These are phyloP conservation scores for Bubo bubo DNA, from an alignment of 2,113 vertebrate species.

Conservation along the genomic window DNA sequence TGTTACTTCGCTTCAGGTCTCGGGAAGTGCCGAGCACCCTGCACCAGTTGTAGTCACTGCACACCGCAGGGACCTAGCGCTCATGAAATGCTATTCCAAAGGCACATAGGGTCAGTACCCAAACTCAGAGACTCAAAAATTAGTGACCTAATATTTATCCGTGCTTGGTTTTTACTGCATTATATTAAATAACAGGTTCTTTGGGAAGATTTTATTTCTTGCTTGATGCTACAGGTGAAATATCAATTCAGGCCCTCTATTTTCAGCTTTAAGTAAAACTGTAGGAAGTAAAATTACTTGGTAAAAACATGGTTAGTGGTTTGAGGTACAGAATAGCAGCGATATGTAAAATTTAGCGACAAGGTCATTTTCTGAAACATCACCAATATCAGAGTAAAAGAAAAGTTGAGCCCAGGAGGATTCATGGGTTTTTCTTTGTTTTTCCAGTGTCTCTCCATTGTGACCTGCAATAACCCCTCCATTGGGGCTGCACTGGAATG, in stretches of 20 bases:
- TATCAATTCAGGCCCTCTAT: not conserved
- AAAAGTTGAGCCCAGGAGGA: not conserved
- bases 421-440: constrained; percentile 16
- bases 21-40: not conserved
- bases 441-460: not conserved
- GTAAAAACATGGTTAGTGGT: not conserved
- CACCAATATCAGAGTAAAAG: not conserved
- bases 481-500: constrained; percentile 47
- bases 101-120: not conserved
- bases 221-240: not conserved
- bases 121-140: not conserved
- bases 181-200: not conserved
- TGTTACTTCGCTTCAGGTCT: not conserved
- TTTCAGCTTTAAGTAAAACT: not conserved
- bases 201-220: not conserved
- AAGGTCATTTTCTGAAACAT: not conserved
- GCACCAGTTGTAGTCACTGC: not conserved
- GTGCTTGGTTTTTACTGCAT: not conserved
- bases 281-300: not conserved
- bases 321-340: not conserved
- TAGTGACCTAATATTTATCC: not conserved
- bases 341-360: not conserved
- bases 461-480: constrained; percentile 58
- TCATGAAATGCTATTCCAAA: not conserved
- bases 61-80: fast-evolving